Evolutionary conservation across 2,888 invertebrate species (phyloP), one percentile per base, ranked within the genome.

Genomic region (Didymodactylos carnosus): DNA sequence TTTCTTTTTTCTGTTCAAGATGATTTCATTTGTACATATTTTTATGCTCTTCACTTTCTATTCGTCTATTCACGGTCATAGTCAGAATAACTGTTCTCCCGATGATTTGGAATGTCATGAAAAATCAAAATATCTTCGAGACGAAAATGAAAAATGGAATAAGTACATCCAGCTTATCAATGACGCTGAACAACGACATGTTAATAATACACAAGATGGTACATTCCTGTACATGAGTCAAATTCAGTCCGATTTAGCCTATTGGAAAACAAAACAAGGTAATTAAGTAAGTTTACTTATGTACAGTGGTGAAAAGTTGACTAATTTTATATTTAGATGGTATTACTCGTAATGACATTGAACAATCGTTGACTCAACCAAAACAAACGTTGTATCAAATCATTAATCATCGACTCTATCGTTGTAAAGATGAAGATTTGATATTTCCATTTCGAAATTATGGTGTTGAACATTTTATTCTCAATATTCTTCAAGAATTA

Each of bases 361-460:
- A 88, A 53, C 81, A 82, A 69, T 87, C 89, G 46, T 78, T 78
- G 49, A 75, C 77, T 2, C 84, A 85, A 82, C 80, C 84, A 69
- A 88, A 87, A 78, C 91, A 90, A 3, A 88, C 88, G 0, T 87
- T 87, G 76, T 93, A 94, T 80, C 90, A 94, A 86, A 89, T 95
- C 76, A 88, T 91, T 76, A 83, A 88, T 79, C 88, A 91, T 71
- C 87, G 87, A 78, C 82, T 97, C 16, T 94, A 91, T 81, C 86
- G 94, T 71, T 89, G 92, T 77, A 86, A 87, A 73, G 87, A 88
- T 53, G 95, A 94, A 35, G 19, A 62, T 35, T 62, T 62, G 79
- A 90, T 92, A 87, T 97, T 95, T 83, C 94, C 94, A 46, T 88
- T 91, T 19, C 79, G 95, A 78, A 95, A 94, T 83, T 86, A 88